Evolutionary conservation across 2,113 vertebrate genomes (phyloP).

Genomic region (Bubo scandiacus): DNA sequence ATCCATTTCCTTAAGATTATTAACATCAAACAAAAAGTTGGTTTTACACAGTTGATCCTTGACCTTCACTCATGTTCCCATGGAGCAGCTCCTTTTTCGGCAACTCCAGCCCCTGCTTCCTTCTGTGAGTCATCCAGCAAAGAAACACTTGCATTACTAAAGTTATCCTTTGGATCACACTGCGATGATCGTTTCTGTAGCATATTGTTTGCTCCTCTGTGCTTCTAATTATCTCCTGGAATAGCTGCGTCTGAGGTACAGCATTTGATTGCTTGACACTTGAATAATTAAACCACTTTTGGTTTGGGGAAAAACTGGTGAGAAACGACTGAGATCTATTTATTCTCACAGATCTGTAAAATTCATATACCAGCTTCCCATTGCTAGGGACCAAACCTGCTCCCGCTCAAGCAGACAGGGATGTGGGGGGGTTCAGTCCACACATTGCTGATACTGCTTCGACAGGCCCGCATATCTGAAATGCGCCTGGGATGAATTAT

Average conservation of each 20-base stretch:
- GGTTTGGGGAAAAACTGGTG: background rate
- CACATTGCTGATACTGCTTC: background rate
- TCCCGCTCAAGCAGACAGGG: background rate
- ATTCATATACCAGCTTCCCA: background rate
- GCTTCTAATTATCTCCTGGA: constrained; percentile 45
- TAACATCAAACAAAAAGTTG: constrained; percentile 45
- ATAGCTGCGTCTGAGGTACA: background rate
- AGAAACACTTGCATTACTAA: constrained; percentile 41
- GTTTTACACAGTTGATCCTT: constrained; percentile 48
- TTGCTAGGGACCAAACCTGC: background rate
- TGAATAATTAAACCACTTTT: constrained; percentile 1
- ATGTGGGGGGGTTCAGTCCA: background rate
- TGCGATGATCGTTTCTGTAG: background rate
- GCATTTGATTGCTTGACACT: background rate
- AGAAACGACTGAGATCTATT: background rate
- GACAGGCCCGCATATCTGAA: rapidly evolving
- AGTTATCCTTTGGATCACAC: constrained; percentile 16
- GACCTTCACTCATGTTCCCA: constrained; percentile 34
- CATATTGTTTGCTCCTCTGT: constrained; percentile 23
- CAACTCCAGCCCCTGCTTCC: background rate
- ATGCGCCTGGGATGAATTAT: background rate
- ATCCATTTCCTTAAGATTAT: constrained; percentile 60
- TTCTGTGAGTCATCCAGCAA: constrained; percentile 56
- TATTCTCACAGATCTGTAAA: background rate
- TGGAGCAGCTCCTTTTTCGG: constrained; percentile 26